Base-by-base conservation (phyloP, 2,113 vertebrate genomes). In the Syngnathus scovelli region DNA sequence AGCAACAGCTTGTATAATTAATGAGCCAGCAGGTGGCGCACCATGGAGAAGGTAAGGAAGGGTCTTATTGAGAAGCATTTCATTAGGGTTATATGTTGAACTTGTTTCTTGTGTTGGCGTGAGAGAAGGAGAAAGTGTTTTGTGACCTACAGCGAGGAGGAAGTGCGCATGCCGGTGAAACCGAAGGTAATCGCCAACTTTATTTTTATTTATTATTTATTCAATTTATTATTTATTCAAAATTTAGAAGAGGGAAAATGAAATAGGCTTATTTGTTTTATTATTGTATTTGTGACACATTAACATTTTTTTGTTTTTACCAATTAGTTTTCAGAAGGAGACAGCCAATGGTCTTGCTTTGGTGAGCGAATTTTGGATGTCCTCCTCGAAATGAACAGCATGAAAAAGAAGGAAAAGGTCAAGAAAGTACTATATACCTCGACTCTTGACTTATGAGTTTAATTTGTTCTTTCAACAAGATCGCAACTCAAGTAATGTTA, bases 371-470 rank as follows among this genome's bases (percentile, higher is more conserved):
- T 91, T 72, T 65, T 92, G 51, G 85, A 90, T 41, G 86, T 90
- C 74, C 86, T 92, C 11, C 36, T 89, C 6, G 74, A 90, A 83
- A 90, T 92, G 84, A 88, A 91, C 55, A 85, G 41, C 8, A 82
- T 88, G 70, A 78, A 65, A 36, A 70, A 87, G 54, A 81, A 78
- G 51, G 87, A 91, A 68, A 78, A 80, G 84, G 90, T 91, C 77
- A 13, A 55, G 1, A 10, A 6, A 36, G 27, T 41, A 7, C 8
- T 23, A 62, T 4, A 3, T 33, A 3, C 27, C 27, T 33, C 27
- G 3, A 33, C 3, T 33, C 36, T 38, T 38, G 36, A 60, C 18
- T 10, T 4, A 8, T 13, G 37, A n/a, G 1, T 15, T 18, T 16
- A 36, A 36, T 48, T 48, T 13, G 1, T 16, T 43, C 41, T 43